These are phyloP conservation scores for Neoitamus cyanurus DNA, from an alignment of 2,888 invertebrate species.

Conservation along the genomic window DNA sequence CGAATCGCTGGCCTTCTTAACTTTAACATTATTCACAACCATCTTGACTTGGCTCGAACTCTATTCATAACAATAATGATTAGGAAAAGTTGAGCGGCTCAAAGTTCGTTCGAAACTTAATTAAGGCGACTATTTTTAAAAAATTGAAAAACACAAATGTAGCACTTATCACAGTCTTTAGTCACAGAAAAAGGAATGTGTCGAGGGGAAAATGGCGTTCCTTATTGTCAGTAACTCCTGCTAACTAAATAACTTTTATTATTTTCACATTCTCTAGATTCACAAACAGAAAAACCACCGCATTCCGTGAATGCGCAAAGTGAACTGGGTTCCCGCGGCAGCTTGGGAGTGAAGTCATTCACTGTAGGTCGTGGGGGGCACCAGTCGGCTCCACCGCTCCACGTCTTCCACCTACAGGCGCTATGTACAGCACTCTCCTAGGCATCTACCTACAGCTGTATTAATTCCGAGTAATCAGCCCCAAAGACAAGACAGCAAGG, in stretches of 20 bases:
- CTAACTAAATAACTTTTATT: background rate
- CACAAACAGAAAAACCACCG: background rate
- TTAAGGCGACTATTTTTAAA: background rate
- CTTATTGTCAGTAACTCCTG: background rate
- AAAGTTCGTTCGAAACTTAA: conserved; percentile 3
- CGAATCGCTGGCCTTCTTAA: background rate
- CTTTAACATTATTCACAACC: conserved; percentile 25
- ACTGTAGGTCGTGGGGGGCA: conserved; percentile 27
- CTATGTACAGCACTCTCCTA: background rate
- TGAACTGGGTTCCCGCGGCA: background rate
- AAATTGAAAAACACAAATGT: background rate
- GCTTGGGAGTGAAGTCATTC: background rate
- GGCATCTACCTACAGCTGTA: conserved; percentile 9
- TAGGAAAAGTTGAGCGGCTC: background rate
- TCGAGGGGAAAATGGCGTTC: background rate
- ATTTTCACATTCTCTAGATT: conserved; percentile 14
- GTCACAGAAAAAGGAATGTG: conserved; percentile 16
- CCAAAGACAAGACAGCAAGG: conserved; percentile 2
- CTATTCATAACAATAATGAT: background rate
- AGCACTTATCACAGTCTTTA: conserved; percentile 34
- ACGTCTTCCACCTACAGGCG: conserved; percentile 23
- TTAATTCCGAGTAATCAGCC: background rate
- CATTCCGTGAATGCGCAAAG: conserved; percentile 2
- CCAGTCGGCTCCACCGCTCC: conserved; percentile 6
- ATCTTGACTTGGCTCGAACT: conserved; percentile 10